Evolutionary conservation across 35 echinoderm and acorn worm species (phyloP).

Genomic region (Acanthaster planci): DNA sequence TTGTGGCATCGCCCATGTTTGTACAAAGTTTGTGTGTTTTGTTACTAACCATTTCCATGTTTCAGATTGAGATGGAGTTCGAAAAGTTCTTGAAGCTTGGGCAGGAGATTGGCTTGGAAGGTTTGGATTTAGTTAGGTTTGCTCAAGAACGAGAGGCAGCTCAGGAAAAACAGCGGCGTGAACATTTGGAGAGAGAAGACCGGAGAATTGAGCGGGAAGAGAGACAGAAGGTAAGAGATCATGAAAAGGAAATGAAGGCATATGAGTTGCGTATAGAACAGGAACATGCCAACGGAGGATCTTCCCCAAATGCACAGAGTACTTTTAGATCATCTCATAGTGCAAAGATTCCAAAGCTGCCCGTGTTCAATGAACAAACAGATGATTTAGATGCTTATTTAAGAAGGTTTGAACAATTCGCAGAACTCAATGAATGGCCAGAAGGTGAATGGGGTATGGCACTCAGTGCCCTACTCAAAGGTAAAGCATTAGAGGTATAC

Average conservation of each 20-base stretch:
- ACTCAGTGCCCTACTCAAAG: conserved; percentile 53
- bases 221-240: not conserved
- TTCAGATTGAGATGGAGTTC: too few relatives aligned
- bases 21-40: too few relatives aligned
- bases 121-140: too few relatives aligned
- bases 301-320: not conserved
- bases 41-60: too few relatives aligned
- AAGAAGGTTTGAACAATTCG: conserved; percentile 42
- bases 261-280: not conserved
- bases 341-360: conserved; percentile 38
- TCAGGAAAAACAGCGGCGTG: not conserved
- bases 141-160: too few relatives aligned
- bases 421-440: conserved; percentile 32
- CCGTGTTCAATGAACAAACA: conserved; percentile 31
- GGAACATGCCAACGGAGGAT: not conserved
- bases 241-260: not conserved
- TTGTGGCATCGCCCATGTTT: too few relatives aligned
- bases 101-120: too few relatives aligned
- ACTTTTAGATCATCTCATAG: not conserved
- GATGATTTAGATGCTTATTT: conserved; percentile 51
- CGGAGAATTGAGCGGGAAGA: not conserved
- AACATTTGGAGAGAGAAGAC: not conserved
- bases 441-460: conserved; percentile 41
- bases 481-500: conserved; percentile 65
- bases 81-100: too few relatives aligned